These are phyloP conservation scores for Nipponia nippon DNA, from an alignment of 2,113 vertebrate species.

Conservation along the genomic window DNA sequence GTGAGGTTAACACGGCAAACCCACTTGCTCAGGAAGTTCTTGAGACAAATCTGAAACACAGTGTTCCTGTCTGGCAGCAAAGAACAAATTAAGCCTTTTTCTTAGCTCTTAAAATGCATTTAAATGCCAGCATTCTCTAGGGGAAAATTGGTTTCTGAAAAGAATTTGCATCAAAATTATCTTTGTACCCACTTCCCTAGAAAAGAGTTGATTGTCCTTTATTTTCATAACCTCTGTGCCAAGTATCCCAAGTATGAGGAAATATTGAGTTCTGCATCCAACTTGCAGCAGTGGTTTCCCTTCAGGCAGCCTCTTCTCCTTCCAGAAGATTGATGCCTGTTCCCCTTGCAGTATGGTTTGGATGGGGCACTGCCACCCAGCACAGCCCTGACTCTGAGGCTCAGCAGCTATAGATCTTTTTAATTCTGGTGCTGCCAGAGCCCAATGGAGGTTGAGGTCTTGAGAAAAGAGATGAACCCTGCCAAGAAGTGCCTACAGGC, in stretches of 20 bases:
- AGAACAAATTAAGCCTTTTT: constrained; percentile 10
- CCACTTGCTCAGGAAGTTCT: constrained; percentile 37
- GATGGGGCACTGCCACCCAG: background rate
- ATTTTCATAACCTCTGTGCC: constrained; percentile 19
- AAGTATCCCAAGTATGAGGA: constrained; percentile 39
- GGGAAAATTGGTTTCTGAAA: background rate
- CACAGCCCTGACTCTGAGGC: background rate
- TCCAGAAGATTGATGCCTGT: background rate
- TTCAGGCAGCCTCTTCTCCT: background rate
- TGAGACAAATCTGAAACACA: constrained; percentile 27
- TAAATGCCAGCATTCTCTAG: constrained; percentile 11
- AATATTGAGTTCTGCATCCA: background rate
- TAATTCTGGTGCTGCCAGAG: background rate
- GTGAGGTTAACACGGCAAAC: background rate
- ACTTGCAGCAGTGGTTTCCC: background rate
- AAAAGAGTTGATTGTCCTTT: background rate
- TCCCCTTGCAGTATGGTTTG: fast-evolving
- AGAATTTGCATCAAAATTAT: background rate
- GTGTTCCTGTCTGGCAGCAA: background rate
- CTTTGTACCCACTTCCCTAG: background rate
- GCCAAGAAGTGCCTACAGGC: background rate
- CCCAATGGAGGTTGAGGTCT: background rate
- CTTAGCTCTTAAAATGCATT: constrained; percentile 9
- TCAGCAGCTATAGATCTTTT: background rate
- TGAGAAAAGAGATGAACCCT: background rate